Base-by-base conservation (phyloP, 2,113 vertebrate genomes). In the Pseudopodoces humilis region DNA sequence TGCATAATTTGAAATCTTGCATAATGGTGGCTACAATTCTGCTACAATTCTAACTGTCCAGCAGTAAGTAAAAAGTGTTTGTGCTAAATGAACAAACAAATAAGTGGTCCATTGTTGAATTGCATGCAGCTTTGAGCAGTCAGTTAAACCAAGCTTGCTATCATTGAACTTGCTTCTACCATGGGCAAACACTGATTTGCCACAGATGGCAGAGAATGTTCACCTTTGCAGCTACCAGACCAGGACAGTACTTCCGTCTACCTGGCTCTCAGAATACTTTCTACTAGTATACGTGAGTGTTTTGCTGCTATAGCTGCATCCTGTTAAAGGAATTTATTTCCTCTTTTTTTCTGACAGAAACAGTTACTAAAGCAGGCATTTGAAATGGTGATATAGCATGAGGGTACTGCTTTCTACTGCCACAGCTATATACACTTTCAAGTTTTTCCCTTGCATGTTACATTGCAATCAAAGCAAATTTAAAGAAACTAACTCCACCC, bases 91-190 rank as follows among this genome's bases (percentile, higher is more conserved):
- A 37, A 20, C 13, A 77, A n/a, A 44, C 5, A 46, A 69, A 44
- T 8, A 30, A 76, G 31, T 10, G 15, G 27, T 23, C 30, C 4
- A 1, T 0, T 3, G 47, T 0, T 37, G 41, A 86, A 72, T 0
- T 62, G 35, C 33, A 9, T 76, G 62, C 21, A 79, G 43, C 63
- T 86, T 72, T 85, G 69, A 69, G 77, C 25, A 87, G 33, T 39
- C 70, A 83, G 58, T 37, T 86, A 58, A 72, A 77, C 11, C 28
- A 65, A 69, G 37, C 33, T 35, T 68, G n/a, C 65, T 44, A 11
- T 50, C 62, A 41, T n/a, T 37, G 37, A 82, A 69, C 41, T 75
- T 71, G 24, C 44, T 86, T n/a, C 46, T 56, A 10, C 69, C 47
- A 52, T 11, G 13, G 74, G 43, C 35, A 60, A 65, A 67, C 18